A percentile compares a stretch with the other conserved stretches of the same genome.
Evolutionary conservation across 2,797 vertebrate species (phyloP).

Genomic region (Graptemys geographica): DNA sequence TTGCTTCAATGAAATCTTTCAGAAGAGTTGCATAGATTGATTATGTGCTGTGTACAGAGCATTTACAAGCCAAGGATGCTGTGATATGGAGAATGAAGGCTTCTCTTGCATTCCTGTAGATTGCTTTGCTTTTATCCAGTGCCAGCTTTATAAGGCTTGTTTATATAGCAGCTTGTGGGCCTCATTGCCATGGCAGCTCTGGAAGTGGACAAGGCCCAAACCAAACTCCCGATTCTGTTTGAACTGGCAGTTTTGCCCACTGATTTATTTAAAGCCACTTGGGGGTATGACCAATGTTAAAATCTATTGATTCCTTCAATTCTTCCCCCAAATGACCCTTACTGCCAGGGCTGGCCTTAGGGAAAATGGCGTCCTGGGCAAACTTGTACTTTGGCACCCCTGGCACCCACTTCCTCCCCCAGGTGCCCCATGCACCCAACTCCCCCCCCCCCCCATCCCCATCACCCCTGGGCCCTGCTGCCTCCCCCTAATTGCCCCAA

Average conservation of each 20-base stretch:
- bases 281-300: neutral
- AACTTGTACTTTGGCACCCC: too few relatives aligned
- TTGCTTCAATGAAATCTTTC: neutral
- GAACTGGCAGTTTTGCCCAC: neutral
- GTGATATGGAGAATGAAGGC: neutral
- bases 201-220: neutral
- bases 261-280: neutral
- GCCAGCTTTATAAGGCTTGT: neutral
- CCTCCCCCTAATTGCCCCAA: too few relatives aligned
- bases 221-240: neutral
- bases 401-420: too few relatives aligned
- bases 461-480: too few relatives aligned
- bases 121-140: neutral
- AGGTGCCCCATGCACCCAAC: too few relatives aligned
- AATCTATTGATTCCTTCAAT: neutral
- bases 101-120: neutral
- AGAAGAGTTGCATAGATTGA: neutral
- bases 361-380: too few relatives aligned
- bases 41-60: neutral
- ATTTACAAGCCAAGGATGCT: neutral
- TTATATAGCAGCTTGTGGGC: neutral
- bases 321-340: neutral
- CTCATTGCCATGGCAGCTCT: neutral
- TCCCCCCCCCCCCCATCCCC: too few relatives aligned
- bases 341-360: neutral